Percentiles rank a stretch among this genome's conserved stretches.
phyloP scores from a whole-genome alignment of 2,113 vertebrate species.

The Brevimyrus niger region DNA sequence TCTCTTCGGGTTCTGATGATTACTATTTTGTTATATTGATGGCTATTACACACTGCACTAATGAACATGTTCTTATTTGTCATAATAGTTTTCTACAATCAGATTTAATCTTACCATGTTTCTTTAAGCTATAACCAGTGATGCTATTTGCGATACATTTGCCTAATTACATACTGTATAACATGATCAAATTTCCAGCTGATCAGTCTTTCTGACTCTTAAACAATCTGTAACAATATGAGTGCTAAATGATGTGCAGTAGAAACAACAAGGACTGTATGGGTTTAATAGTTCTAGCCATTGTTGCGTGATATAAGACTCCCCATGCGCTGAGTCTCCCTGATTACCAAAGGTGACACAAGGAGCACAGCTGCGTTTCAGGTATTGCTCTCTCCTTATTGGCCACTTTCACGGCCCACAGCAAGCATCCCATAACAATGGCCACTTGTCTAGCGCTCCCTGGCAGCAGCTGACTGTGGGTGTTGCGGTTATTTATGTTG shows the following conservation, averaged over 20 bases:
- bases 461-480: constrained; percentile 2
- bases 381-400: not conserved
- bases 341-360: not conserved
- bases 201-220: not conserved
- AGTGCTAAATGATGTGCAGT: not conserved
- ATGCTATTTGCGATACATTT: not conserved
- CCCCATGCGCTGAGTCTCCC: not conserved
- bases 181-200: not conserved
- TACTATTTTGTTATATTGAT: not conserved
- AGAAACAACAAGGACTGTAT: not conserved
- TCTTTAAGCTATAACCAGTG: not conserved
- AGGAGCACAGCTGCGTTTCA: not conserved
- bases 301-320: not conserved
- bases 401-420: not conserved
- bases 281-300: not conserved
- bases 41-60: not conserved
- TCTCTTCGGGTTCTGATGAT: not conserved
- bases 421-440: constrained; percentile 19
- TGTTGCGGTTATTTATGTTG: constrained; percentile 33
- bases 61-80: not conserved
- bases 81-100: not conserved
- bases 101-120: not conserved
- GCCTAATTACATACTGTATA: not conserved
- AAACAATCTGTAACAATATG: not conserved
- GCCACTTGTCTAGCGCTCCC: constrained; percentile 21